A percentile compares a stretch with the other conserved stretches of the same genome.
These are phyloP conservation scores for Synergus umbraculus DNA, from an alignment of 2,888 invertebrate genomes.

Conservation along the genomic window DNA sequence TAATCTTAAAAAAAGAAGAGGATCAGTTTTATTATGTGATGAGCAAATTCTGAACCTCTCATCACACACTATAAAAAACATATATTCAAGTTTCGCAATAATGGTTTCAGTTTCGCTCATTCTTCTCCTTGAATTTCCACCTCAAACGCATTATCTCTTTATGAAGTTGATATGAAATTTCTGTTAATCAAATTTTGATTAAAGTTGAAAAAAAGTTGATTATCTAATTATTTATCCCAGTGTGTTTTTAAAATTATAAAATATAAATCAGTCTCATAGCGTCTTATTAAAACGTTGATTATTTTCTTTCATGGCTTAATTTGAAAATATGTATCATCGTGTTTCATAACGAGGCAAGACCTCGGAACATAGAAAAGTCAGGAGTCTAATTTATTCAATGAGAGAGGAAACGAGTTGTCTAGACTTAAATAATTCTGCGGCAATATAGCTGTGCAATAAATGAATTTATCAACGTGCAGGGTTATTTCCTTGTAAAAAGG, in stretches of 20 bases:
- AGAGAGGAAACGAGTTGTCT: conserved; percentile 35
- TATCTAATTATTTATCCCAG: too few species aligned
- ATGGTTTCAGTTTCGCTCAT: too few species aligned
- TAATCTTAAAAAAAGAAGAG: too few species aligned
- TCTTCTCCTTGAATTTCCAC: too few species aligned
- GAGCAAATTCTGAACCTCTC: too few species aligned
- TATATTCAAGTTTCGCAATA: too few species aligned
- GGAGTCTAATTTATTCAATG: conserved; percentile 40
- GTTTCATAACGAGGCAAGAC: conserved; percentile 13
- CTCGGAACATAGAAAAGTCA: conserved; percentile 40
- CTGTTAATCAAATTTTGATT: too few species aligned
- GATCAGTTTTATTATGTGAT: too few species aligned
- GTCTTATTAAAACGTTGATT: conserved; percentile 11
- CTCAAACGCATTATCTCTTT: too few species aligned
- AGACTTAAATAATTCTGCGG: conserved; percentile 20
- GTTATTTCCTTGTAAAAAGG: not conserved
- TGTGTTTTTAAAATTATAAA: not conserved
- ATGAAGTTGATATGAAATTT: too few species aligned
- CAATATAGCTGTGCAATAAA: conserved; percentile 15
- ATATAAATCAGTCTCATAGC: not conserved
- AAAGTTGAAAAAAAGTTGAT: too few species aligned
- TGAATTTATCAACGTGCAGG: not conserved
- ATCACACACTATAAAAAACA: too few species aligned
- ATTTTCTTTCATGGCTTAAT: conserved; percentile 10
- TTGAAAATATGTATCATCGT: conserved; percentile 9